Base-by-base conservation (phyloP, 2,113 vertebrate genomes). In the Ardeotis arabs region DNA sequence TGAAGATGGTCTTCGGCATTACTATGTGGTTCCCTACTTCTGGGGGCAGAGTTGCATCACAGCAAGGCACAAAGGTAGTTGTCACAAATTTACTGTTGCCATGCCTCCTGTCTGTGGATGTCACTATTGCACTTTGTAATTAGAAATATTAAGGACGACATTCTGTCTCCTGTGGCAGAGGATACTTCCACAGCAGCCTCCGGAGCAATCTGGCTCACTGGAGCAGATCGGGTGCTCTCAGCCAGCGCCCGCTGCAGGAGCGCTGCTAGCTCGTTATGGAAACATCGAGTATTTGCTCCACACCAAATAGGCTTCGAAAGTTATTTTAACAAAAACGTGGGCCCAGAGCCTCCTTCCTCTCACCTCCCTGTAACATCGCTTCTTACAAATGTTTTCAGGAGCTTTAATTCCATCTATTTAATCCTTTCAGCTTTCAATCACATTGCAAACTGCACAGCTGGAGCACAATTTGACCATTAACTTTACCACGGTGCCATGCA, bases 201-300 rank as follows among this genome's bases (percentile, higher is more conserved):
- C 79, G 23, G 59, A 35, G 27, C 37, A 41, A 23, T 14, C 12
- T 47, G 64, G 22, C 19, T 44, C 33, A 2, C 21, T 5, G 7
- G 6, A 81, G 80, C 52, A 39, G 74, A 19, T 12, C 44, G 55
- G 55, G 37, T 28, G 2, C 37, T 4, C 33, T 20, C 12, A 18
- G 20, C 5, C 14, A 35, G 25, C 3, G 0, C 21, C 28, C 21
- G 33, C 47, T 12, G 10, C 10, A 22, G 56, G 4, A 58, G 56
- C 62, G 15, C 24, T 1, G 18, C 28, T 28, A 18, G 19, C n/a
- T 44, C 16, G 0, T 0, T 5, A 39, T 1, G 12, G 67, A 44
- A n/a, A 19, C 18, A 17, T 12, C 5, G 4, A 7, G 39, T 19
- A 39, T 19, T 55, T 0, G 0, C 29, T 24, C 16, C 29, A 27